phyloP scores from a whole-genome alignment of 2,113 vertebrate species.

The Prionailurus viverrinus region DNA sequence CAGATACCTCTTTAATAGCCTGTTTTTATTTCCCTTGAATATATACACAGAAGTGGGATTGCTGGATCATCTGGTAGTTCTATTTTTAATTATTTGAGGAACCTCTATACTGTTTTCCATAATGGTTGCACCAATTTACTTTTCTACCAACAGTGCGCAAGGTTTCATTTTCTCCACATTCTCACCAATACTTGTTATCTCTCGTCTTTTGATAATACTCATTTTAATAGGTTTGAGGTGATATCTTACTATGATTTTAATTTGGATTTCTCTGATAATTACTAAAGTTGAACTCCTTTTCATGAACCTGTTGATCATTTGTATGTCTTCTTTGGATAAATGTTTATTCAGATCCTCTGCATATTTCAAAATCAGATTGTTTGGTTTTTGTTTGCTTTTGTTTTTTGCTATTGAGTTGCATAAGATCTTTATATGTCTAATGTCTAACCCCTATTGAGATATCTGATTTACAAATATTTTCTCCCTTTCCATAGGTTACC shows the following conservation, averaged over 20 bases:
- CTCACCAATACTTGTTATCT: neutral
- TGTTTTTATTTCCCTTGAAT: neutral
- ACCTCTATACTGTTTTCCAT: neutral
- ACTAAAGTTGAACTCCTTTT: neutral
- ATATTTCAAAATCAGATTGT: neutral
- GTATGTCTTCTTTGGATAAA: neutral
- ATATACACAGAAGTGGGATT: neutral
- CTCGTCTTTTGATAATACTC: neutral
- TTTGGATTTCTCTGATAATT: neutral
- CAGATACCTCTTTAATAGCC: neutral
- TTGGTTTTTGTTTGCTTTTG: neutral
- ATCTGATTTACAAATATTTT: neutral
- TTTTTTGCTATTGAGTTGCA: neutral
- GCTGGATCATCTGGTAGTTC: neutral
- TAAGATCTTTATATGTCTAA: neutral
- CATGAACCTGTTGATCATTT: neutral
- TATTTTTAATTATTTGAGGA: neutral
- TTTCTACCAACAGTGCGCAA: neutral
- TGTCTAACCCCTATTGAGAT: neutral
- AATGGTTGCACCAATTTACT: neutral
- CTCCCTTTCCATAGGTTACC: neutral
- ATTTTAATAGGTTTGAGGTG: neutral
- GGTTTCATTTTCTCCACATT: neutral
- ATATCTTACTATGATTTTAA: neutral
- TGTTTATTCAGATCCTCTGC: neutral